Percentiles rank a stretch among this genome's conserved stretches.
phyloP scores from a whole-genome alignment of 2,113 vertebrate species.

The Chloropsis cyanopogon region DNA sequence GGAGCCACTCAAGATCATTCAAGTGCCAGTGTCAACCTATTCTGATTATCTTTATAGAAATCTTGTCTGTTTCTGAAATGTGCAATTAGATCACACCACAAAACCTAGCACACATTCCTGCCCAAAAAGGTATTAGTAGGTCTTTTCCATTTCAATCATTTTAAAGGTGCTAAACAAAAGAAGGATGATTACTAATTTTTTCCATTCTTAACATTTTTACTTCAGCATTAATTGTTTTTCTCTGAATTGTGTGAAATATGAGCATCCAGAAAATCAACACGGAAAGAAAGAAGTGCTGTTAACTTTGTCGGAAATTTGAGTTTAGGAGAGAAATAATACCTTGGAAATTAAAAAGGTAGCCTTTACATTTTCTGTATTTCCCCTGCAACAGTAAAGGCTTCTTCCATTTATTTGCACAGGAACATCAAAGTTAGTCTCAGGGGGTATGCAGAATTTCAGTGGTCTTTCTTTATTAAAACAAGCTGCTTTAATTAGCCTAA shows the following conservation, averaged over 20 bases:
- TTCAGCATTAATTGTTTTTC: neutral
- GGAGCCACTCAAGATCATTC: neutral
- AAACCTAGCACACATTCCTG: neutral
- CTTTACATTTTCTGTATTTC: neutral
- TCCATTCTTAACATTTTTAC: neutral
- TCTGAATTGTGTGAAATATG: neutral
- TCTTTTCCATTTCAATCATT: neutral
- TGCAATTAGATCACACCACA: neutral
- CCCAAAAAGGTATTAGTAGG: neutral
- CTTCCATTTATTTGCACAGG: neutral
- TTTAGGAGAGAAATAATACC: neutral
- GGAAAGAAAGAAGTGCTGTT: neutral
- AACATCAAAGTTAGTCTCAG: neutral
- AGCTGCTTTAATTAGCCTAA: neutral
- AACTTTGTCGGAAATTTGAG: neutral
- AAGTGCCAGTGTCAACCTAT: neutral
- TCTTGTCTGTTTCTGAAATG: neutral
- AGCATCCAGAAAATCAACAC: neutral
- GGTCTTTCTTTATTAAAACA: neutral
- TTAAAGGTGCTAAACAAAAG: neutral
- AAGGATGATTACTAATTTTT: neutral
- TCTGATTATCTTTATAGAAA: neutral
- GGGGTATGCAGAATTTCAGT: neutral
- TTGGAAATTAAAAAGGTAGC: neutral
- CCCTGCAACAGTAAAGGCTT: neutral